These are phyloP conservation scores for Cavia aperea DNA, from an alignment of 2,113 vertebrate species.

Conservation along the genomic window DNA sequence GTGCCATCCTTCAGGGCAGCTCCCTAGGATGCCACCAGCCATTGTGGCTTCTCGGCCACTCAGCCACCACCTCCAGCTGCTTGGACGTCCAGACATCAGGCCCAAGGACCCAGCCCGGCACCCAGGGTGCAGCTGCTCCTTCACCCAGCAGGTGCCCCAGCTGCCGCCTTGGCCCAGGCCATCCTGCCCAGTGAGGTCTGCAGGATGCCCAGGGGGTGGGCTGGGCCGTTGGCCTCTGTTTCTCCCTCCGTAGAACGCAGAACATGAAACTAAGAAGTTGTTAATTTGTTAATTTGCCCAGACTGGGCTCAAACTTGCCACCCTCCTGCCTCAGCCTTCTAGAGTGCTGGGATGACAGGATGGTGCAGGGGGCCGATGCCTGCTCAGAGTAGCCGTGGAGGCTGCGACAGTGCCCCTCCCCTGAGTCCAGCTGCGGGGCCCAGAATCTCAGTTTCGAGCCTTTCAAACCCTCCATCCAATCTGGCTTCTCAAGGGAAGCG, in stretches of 20 bases:
- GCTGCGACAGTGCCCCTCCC: not conserved
- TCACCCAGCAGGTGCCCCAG: not conserved
- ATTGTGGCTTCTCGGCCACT: not conserved
- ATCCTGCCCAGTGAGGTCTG: not conserved
- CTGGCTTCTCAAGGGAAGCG: not conserved
- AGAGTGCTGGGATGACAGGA: not conserved
- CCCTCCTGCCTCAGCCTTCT: not conserved
- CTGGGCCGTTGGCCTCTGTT: not conserved
- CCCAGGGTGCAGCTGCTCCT: not conserved
- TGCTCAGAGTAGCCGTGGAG: not conserved
- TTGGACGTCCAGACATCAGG: not conserved
- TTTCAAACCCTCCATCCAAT: not conserved
- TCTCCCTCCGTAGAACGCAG: not conserved
- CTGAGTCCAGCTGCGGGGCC: not conserved
- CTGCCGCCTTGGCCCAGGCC: not conserved
- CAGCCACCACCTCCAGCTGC: not conserved
- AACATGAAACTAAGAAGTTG: not conserved
- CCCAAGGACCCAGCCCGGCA: not conserved
- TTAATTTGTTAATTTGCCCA: not conserved
- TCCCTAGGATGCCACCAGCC: not conserved
- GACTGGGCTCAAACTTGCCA: not conserved
- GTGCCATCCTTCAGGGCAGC: not conserved
- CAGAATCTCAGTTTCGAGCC: not conserved
- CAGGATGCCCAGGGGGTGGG: too few species aligned
- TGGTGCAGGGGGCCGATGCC: too few species aligned